Base-by-base conservation (phyloP, 2,888 invertebrate species). In the Hirtodrosophila confusa region DNA sequence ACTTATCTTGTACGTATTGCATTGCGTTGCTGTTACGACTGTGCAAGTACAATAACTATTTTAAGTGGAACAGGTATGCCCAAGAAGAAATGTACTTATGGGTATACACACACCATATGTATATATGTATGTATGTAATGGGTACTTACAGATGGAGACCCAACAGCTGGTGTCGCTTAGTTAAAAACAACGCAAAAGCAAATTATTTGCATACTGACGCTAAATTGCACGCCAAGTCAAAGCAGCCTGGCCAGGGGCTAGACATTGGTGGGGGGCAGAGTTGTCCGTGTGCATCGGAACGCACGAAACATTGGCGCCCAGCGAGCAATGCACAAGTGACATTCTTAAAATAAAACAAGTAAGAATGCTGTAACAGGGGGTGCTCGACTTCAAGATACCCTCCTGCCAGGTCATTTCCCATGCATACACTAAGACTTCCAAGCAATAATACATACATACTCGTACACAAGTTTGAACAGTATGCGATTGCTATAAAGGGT, bases 301-400 rank as follows among this genome's bases (percentile, higher is more conserved):
- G 73, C 76, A 74, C 75, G 66, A 78, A 69, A 67, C 73, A 60
- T 84, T 85, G 89, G 89, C 89, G 89, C 84, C 88, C 73, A 76
- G 62, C 69, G 61, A 65, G 70, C 62, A 72, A 68, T 69, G 75
- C 65, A 73, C 70, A 82, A 75, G 68, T 74, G 72, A 76, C 76
- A 73, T 76, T 84, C 74, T 74, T 84, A 66, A 86, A 86, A 86
- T 80, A 75, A 82, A 78, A 49, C 50, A 51, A 58, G 33, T 35
- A 36, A 31, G 12, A 48, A 49, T 56, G 27, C 9, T 60, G 8
- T 40, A 27, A 24, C 9, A 31, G 31, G 24, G 9, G 23, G 35
- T 9, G 33, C 24, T 43, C n/a, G 48, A 39, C 48, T 53, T 23
- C 11, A 9, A 24, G 7, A 60, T 60, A 61, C 60, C 60, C 61